Evolutionary conservation across 1,140 invertebrate genomes (phyloP), one percentile per base, ranked within the genome.

Genomic region (Saxidomus purpurata): DNA sequence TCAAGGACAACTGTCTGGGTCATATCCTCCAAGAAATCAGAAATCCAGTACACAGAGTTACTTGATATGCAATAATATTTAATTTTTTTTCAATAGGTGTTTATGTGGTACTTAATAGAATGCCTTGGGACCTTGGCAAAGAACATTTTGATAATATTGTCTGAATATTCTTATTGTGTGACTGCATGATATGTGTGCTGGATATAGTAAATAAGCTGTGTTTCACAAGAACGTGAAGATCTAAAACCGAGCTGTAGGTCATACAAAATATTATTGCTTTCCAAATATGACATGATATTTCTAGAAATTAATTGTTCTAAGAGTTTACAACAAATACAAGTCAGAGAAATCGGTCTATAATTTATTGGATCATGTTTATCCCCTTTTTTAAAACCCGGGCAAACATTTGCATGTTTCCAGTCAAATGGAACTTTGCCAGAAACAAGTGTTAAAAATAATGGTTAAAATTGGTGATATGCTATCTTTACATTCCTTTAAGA

Each of bases 271-370:
- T n/a, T n/a, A n/a, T n/a, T n/a, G n/a, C n/a, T n/a, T n/a, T n/a
- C n/a, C 15, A 86, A 15, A 22, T 90, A 81, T 1, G 43, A 52
- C 76, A 91, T 91, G 25, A 90, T 89, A 61, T 83, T 34, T 28
- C 77, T 90, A 31, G 77, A 69, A 31, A 91, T 89, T 25, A 87
- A 92, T 67, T 31, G n/a, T n/a, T n/a, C n/a, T n/a, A n/a, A n/a
- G n/a, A n/a, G n/a, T n/a, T n/a, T n/a, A n/a, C n/a, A n/a, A n/a
- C n/a, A n/a, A n/a, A n/a, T n/a, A n/a, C n/a, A n/a, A n/a, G n/a
- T n/a, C n/a, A n/a, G n/a, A n/a, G 85, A 92, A 22, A 91, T 86
- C 2, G 89, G 91, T n/a, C n/a, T 86, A 38, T 92, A 92, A 74
- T 91, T 92, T 34, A 36, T 80, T 31, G 90, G 17, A 15, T 85